Evolutionary conservation across 2,113 vertebrate genomes (phyloP).

Genomic region (Pleuronectes platessa): DNA sequence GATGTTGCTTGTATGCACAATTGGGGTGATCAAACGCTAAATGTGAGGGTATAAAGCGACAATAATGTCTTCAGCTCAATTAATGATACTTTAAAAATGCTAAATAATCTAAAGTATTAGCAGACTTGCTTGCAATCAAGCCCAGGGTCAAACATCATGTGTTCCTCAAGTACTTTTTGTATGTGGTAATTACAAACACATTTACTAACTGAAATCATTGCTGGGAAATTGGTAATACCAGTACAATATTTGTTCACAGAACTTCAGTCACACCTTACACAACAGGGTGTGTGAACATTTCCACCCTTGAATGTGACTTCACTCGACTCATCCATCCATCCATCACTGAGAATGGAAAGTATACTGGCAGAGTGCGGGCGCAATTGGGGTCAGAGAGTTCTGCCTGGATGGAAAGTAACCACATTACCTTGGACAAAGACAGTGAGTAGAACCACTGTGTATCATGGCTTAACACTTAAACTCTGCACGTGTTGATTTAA

Average conservation of each 20-base stretch:
- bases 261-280: accelerated
- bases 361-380: slow-evolving; percentile 42
- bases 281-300: slow-evolving; percentile 46
- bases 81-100: background rate
- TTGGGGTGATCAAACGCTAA: background rate
- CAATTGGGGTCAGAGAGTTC: slow-evolving; percentile 52
- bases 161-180: background rate
- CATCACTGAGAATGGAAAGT: slow-evolving; percentile 37
- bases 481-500: background rate
- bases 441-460: slow-evolving; percentile 63
- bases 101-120: no score
- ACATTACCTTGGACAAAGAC: slow-evolving; percentile 33
- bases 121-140: no score
- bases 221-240: background rate
- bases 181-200: background rate
- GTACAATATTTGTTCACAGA: slow-evolving; percentile 10
- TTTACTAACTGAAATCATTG: background rate
- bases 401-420: slow-evolving; percentile 56
- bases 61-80: no score
- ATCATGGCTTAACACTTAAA: background rate
- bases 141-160: no score
- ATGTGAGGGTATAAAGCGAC: no score
- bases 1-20: background rate
- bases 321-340: background rate
- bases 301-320: slow-evolving; percentile 65